Evolutionary conservation across 1,140 invertebrate species (phyloP), one percentile per base, ranked within the genome.

Genomic region (Hypothenemus hampei): DNA sequence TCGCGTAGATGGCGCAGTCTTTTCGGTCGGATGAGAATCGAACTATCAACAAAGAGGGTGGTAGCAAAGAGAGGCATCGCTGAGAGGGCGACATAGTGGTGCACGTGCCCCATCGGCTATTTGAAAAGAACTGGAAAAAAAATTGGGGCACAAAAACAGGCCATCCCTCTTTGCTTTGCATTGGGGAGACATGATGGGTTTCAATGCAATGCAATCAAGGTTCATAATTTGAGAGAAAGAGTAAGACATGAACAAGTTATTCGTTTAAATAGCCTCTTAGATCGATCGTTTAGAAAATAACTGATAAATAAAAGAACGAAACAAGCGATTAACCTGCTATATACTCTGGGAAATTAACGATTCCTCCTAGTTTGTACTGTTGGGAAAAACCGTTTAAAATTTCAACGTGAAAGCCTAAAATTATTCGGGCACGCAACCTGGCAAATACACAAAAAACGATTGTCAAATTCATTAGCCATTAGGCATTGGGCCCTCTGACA

Each of bases 61-160:
- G 39, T 41, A 21, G 10, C 3, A 41, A 41, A 10, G 21, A 22
- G 13, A n/a, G 39, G n/a, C n/a, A n/a, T n/a, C 18, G 5, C 15
- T 8, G 11, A 37, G 22, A 41, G 18, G 39, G 39, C 39, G 39
- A 41, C 39, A 20, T 21, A 41, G 18, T 41, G 16, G 39, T 41
- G 39, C 39, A 41, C 39, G 39, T 22, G 39, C 39, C 39, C 4
- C 21, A n/a, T n/a, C n/a, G n/a, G n/a, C n/a, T n/a, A 21, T 41
- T 41, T 41, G n/a, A n/a, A n/a, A n/a, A n/a, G n/a, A n/a, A n/a
- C n/a, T n/a, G n/a, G 22, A 19, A 21, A 16, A 11, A n/a, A 41
- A 41, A 41, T 1, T 41, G 22, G 39, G 39, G 19, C 39, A 41
- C 18, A 21, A 18, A 7, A n/a, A n/a, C n/a, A n/a, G 13, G 10